These are phyloP conservation scores for Netelia melanura DNA, from an alignment of 2,888 invertebrate species.

Conservation along the genomic window DNA sequence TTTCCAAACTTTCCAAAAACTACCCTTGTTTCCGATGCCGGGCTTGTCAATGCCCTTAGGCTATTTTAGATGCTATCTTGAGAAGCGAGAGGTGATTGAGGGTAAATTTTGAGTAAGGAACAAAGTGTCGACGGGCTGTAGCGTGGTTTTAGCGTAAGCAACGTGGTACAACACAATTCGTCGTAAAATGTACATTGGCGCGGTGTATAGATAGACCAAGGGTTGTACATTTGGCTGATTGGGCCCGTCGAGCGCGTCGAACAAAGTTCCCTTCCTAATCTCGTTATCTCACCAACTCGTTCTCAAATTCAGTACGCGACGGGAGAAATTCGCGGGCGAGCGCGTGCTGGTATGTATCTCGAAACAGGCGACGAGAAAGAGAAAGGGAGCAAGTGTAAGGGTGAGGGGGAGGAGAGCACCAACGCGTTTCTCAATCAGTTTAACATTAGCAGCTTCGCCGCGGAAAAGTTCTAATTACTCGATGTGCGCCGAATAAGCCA, in stretches of 20 bases:
- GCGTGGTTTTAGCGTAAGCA: conserved; percentile 14
- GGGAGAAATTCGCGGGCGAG: conserved; percentile 34
- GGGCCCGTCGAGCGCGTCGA: conserved; percentile 74
- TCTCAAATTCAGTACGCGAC: conserved; percentile 77
- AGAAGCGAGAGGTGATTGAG: background rate
- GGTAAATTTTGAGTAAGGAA: conserved; percentile 18
- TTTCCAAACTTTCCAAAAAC: too few relatives aligned
- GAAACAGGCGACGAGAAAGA: conserved; percentile 23
- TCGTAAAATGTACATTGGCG: conserved; percentile 41
- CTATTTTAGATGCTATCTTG: too few relatives aligned
- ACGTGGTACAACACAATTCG: conserved; percentile 37
- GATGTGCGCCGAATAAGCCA: conserved; percentile 79
- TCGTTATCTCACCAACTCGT: conserved; percentile 79
- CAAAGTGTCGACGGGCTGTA: background rate
- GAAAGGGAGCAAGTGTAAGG: too few relatives aligned
- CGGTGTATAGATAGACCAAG: background rate
- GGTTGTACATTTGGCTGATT: conserved; percentile 76
- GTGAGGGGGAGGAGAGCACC: background rate
- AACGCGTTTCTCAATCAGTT: conserved; percentile 80
- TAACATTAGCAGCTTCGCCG: conserved; percentile 77
- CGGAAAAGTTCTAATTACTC: conserved; percentile 82
- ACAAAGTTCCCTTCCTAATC: conserved; percentile 83
- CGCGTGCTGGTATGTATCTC: conserved; percentile 2
- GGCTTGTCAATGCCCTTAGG: too few relatives aligned
- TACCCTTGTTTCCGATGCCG: too few relatives aligned